Percentiles rank a stretch among this genome's conserved stretches.
Evolutionary conservation across 2,797 vertebrate genomes (phyloP).

Genomic region (Gymnodraco acuticeps): DNA sequence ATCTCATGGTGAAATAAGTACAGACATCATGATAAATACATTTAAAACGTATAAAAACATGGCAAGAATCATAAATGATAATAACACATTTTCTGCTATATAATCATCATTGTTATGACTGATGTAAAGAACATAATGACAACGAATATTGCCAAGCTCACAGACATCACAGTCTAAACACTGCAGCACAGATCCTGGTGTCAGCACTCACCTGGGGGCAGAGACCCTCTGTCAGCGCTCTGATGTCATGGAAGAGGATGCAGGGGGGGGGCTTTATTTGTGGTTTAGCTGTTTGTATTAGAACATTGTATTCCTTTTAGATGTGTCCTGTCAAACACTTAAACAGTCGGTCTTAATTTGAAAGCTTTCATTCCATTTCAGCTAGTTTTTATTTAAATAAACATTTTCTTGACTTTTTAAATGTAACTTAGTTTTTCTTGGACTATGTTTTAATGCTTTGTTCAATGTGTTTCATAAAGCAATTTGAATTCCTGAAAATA

Average conservation of each 20-base stretch:
- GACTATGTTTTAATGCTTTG: no score
- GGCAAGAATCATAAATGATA: no score
- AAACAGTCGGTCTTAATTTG: no score
- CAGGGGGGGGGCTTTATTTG: background rate
- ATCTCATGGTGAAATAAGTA: no score
- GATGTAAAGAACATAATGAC: conserved; percentile 19
- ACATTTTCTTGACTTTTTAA: no score
- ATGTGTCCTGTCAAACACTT: background rate
- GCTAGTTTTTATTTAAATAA: no score
- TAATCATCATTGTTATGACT: conserved; percentile 7
- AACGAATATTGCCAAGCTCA: conserved; percentile 69
- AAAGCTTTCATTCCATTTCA: no score
- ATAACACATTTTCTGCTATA: background rate
- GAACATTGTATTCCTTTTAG: background rate
- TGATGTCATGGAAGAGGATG: conserved; percentile 3
- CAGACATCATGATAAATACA: no score
- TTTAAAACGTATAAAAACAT: background rate
- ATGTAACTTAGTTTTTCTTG: no score
- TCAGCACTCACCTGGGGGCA: conserved; percentile 35
- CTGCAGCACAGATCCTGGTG: conserved; percentile 48
- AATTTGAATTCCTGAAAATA: no score
- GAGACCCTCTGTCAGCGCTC: conserved; percentile 42
- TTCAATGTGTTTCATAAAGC: no score
- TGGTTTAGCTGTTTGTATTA: background rate
- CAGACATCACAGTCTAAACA: conserved; percentile 64